Conservation (phyloP, 2,888 invertebrate genomes). For the Osmoderma eremita region DNA sequence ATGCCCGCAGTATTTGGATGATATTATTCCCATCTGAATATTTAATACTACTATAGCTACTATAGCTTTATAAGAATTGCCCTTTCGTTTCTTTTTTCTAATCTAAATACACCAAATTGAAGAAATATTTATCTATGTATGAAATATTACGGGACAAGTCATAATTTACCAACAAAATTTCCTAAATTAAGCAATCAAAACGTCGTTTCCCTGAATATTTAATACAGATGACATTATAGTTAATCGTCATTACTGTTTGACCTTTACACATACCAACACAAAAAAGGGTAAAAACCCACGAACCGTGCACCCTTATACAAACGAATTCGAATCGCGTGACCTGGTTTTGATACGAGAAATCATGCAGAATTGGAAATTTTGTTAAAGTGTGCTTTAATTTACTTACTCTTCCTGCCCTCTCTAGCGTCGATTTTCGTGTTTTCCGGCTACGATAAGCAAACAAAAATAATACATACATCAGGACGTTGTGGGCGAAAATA, state of each 20-base stretch:
- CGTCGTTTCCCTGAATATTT: not conserved
- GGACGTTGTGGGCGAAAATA: too few relatives aligned
- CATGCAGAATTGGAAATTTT: constrained; percentile 22
- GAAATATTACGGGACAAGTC: too few relatives aligned
- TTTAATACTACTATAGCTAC: too few relatives aligned
- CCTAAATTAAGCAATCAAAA: not conserved
- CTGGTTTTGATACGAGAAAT: constrained; percentile 1
- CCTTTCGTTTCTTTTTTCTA: too few relatives aligned
- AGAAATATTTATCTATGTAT: not conserved
- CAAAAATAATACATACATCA: too few relatives aligned
- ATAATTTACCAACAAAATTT: not conserved
- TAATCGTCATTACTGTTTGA: constrained; percentile 19
- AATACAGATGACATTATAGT: constrained; percentile 11
- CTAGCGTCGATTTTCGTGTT: not conserved
- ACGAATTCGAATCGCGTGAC: constrained; percentile 12
- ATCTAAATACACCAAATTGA: not conserved
- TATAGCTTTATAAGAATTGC: too few relatives aligned
- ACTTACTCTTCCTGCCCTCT: not conserved
- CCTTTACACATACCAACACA: not conserved
- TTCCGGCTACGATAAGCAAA: too few relatives aligned
- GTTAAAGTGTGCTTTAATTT: constrained; percentile 27
- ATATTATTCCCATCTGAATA: too few relatives aligned
- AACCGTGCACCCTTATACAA: constrained; percentile 7
- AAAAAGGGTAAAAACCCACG: not conserved
- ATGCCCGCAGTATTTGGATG: too few relatives aligned